These are phyloP conservation scores for Hesperia comma DNA, from an alignment of 2,888 invertebrate species.

Conservation along the genomic window DNA sequence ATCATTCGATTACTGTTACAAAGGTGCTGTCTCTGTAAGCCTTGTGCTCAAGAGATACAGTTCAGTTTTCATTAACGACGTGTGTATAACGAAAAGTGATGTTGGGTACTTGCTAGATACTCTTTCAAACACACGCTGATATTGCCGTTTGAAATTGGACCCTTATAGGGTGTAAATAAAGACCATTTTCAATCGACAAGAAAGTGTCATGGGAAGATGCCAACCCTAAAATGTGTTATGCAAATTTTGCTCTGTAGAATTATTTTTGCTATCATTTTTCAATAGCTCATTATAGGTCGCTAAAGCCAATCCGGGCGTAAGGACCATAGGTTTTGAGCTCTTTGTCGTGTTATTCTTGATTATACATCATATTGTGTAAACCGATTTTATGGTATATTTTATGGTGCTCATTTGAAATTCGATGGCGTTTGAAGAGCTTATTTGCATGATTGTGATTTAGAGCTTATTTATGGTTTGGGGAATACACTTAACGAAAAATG, in stretches of 20 bases:
- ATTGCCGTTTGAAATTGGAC: slow-evolving; percentile 32
- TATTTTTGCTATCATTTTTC: slow-evolving; percentile 83
- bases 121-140: slow-evolving; percentile 47
- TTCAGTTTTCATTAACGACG: slow-evolving; percentile 36
- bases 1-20: slow-evolving; percentile 56
- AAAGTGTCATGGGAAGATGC: slow-evolving; percentile 54
- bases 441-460: slow-evolving; percentile 83
- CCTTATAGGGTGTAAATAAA: slow-evolving; percentile 28
- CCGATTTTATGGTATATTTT: slow-evolving; percentile 82
- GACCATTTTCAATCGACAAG: slow-evolving; percentile 41
- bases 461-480: slow-evolving; percentile 60
- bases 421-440: slow-evolving; percentile 68
- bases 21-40: slow-evolving; percentile 42
- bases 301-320: slow-evolving; percentile 71
- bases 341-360: slow-evolving; percentile 61
- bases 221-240: slow-evolving; percentile 76
- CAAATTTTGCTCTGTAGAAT: slow-evolving; percentile 71
- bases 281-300: slow-evolving; percentile 79
- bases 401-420: slow-evolving; percentile 78
- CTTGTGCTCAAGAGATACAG: slow-evolving; percentile 39
- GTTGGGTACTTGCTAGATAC: slow-evolving; percentile 46
- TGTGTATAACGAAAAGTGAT: slow-evolving; percentile 6
- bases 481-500: slow-evolving; percentile 25
- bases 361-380: slow-evolving; percentile 69
- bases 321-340: slow-evolving; percentile 62